These are phyloP conservation scores for Brachionus calyciflorus DNA, from an alignment of 1,140 invertebrate genomes.

Conservation along the genomic window DNA sequence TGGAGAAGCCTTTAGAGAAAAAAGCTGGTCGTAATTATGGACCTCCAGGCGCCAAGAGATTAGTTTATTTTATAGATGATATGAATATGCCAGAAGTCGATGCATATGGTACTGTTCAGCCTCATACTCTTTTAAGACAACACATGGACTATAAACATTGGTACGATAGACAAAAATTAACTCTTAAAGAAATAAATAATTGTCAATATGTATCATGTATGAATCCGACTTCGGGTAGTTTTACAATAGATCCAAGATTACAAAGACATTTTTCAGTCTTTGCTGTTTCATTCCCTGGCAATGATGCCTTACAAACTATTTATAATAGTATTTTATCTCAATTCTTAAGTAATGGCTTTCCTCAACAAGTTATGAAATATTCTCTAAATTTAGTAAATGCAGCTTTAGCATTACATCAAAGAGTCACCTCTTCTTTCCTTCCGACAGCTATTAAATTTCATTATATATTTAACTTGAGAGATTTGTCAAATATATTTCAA, in stretches of 20 bases:
- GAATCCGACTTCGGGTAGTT: constrained; percentile 94
- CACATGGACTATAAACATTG: constrained; percentile 92
- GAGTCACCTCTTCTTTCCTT: constrained; percentile 78
- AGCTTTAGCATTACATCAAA: constrained; percentile 77
- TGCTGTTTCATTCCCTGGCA: constrained; percentile 83
- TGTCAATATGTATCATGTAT: constrained; percentile 94
- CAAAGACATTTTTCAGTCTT: constrained; percentile 86
- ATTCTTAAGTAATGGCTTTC: constrained; percentile 77
- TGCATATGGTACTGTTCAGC: constrained; percentile 87
- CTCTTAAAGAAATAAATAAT: constrained; percentile 90
- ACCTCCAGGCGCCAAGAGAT: constrained; percentile 84
- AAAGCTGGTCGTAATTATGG: constrained; percentile 93
- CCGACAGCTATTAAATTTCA: constrained; percentile 94
- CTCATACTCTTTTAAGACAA: constrained; percentile 88
- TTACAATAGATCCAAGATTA: constrained; percentile 87
- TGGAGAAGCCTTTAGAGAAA: constrained; percentile 93
- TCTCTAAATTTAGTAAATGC: constrained; percentile 72
- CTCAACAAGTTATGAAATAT: constrained; percentile 63
- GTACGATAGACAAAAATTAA: constrained; percentile 81
- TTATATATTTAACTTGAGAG: constrained; percentile 90
- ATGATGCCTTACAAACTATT: constrained; percentile 80
- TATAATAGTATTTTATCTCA: constrained; percentile 74
- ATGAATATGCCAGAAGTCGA: constrained; percentile 98
- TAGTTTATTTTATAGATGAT: constrained; percentile 95
- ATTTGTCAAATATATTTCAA: constrained; percentile 79